Base-by-base conservation (phyloP, 1,140 invertebrate genomes). In the Drosophila sturtevanti region DNA sequence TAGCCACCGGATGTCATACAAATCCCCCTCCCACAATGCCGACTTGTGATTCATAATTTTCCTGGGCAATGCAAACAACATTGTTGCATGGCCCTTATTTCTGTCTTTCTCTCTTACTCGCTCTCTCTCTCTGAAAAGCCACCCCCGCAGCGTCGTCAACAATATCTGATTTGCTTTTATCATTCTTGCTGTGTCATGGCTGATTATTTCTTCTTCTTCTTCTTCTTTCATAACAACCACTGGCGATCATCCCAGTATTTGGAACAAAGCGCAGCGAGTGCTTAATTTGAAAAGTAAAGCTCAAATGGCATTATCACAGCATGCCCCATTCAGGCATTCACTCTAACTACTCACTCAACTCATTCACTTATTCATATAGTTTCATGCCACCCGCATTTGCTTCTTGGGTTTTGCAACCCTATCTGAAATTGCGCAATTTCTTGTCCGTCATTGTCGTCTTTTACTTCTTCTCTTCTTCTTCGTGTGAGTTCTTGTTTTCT, bases 281-380 rank as follows among this genome's bases (percentile, higher is more conserved):
- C 82, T 87, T 79, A 87, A 86, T 87, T 78, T 76, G 78, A 87
- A 86, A 86, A 87, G 81, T 79, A 76, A 77, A 87, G 82, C 82
- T 87, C 79, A 87, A 79, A 77, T 56, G 70, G 84, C 79, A 87
- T 87, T 87, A 87, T 87, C 82, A 89, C 82, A 87, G 82, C 84
- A 87, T 87, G 82, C 82, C 55, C 79, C 75, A 73, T 51, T 18
- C 22, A 11, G 14, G n/a, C 51, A 44, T 51, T 44, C 44, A 59
- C 48, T 67, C 27, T n/a, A n/a, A n/a, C n/a, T n/a, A n/a, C n/a
- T n/a, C n/a, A n/a, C n/a, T n/a, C n/a, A n/a, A 59, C 48, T 67
- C 27, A 35, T 12, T 48, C 63, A 41, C 51, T 41, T 44, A 18
- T 31, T 66, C 1, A 18, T n/a, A n/a, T n/a, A n/a, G n/a, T 1